Evolutionary conservation across 2,113 vertebrate species (phyloP).

Genomic region (Tapirus terrestris): DNA sequence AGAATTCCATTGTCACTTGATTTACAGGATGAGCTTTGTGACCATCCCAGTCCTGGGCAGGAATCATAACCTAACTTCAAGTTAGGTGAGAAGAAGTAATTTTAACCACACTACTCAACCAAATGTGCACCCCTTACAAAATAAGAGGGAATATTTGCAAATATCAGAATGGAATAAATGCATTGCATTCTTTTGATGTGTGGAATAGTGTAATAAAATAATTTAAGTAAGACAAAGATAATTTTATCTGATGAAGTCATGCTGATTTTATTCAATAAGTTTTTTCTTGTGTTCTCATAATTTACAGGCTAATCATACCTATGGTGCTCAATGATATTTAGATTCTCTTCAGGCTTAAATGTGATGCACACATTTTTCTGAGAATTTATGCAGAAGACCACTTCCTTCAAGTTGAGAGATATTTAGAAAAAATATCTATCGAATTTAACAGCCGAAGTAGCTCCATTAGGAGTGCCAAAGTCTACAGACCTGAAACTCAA

Average conservation of each 20-base stretch:
- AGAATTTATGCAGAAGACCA: not conserved
- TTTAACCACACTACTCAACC: accelerated
- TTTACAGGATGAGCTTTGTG: not conserved
- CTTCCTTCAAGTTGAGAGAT: not conserved
- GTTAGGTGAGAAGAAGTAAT: not conserved
- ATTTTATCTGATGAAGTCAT: not conserved
- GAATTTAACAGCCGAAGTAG: not conserved
- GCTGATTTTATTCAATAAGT: not conserved
- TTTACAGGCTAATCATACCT: not conserved
- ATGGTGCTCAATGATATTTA: not conserved
- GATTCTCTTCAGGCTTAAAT: not conserved
- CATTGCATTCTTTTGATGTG: not conserved
- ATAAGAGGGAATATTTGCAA: not conserved
- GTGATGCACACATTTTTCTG: not conserved
- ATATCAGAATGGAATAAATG: not conserved
- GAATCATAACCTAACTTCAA: not conserved
- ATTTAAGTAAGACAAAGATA: not conserved
- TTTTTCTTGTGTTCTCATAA: not conserved
- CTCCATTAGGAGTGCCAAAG: not conserved
- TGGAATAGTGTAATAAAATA: not conserved
- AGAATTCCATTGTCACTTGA: not conserved
- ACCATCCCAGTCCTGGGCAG: too few species aligned
- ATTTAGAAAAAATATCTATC: not conserved
- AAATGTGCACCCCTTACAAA: accelerated
- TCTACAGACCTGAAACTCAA: not conserved